phyloP scores from a whole-genome alignment of 1,140 invertebrate species.

The Drosophila varians region DNA sequence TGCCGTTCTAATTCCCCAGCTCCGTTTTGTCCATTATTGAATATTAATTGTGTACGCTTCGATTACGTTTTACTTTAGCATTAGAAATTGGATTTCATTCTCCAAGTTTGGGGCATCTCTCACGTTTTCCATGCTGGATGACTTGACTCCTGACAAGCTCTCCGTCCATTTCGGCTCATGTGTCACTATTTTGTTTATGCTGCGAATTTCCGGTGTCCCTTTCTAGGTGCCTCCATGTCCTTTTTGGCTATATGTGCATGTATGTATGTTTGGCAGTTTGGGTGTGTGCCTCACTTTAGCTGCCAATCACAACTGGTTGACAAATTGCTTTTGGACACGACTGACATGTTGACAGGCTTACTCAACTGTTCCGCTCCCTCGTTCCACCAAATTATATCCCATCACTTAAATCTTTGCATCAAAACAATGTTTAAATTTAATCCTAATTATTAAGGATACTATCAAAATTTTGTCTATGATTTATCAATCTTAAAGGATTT shows the following conservation, averaged over 20 bases:
- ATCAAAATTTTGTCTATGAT: neutral
- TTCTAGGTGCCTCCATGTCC: conserved; percentile 5
- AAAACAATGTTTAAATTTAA: neutral
- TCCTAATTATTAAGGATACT: neutral
- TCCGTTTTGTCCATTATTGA: conserved; percentile 61
- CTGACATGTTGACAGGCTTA: conserved; percentile 68
- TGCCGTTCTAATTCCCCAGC: conserved; percentile 28
- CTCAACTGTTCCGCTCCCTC: conserved; percentile 26
- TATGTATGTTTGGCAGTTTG: conserved; percentile 2
- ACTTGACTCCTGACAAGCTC: conserved; percentile 39
- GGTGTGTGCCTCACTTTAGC: conserved; percentile 57
- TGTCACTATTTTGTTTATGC: conserved; percentile 64
- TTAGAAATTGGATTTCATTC: conserved; percentile 38
- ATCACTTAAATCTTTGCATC: neutral
- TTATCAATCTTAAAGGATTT: neutral
- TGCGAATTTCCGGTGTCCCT: conserved; percentile 49
- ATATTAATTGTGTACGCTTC: conserved; percentile 68
- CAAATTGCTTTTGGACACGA: conserved; percentile 78
- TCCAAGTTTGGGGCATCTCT: neutral
- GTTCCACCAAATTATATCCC: neutral
- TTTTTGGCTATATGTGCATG: neutral
- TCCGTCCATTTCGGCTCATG: conserved; percentile 31
- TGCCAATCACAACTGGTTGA: conserved; percentile 80
- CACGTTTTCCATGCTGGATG: no score
- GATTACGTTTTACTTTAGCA: conserved; percentile 39